Evolutionary conservation across 2,113 vertebrate species (phyloP).

Genomic region (Xiphophorus maculatus): DNA sequence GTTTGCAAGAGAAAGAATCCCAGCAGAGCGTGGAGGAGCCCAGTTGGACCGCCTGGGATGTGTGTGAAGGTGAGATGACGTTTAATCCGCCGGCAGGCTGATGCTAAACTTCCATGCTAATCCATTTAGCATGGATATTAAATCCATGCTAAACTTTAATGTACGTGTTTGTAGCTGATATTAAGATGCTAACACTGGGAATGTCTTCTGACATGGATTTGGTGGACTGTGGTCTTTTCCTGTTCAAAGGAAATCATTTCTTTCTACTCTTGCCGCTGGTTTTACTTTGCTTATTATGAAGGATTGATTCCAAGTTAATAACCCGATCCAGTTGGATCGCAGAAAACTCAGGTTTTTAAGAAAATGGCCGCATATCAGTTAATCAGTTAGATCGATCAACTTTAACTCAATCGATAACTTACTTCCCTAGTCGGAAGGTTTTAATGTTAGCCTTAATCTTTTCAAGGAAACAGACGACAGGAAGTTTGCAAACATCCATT

Average conservation of each 20-base stretch:
- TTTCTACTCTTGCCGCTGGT: neutral
- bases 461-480: neutral
- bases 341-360: too few species aligned
- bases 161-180: too few species aligned
- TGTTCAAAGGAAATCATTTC: neutral
- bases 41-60: conserved; percentile 89
- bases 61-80: conserved; percentile 87
- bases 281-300: neutral
- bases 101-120: neutral
- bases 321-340: too few species aligned
- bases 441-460: neutral
- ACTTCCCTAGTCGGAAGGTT: neutral
- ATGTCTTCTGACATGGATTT: neutral
- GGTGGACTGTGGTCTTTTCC: neutral
- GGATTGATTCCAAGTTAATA: neutral
- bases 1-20: conserved; percentile 28
- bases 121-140: too few species aligned
- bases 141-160: too few species aligned
- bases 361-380: too few species aligned
- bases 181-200: neutral
- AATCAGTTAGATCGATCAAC: too few species aligned
- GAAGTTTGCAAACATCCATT: neutral
- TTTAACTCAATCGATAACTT: too few species aligned
- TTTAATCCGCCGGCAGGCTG: neutral
- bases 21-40: conserved; percentile 48